phyloP scores from a whole-genome alignment of 2,113 vertebrate genomes.

The Nycticorax nycticorax region DNA sequence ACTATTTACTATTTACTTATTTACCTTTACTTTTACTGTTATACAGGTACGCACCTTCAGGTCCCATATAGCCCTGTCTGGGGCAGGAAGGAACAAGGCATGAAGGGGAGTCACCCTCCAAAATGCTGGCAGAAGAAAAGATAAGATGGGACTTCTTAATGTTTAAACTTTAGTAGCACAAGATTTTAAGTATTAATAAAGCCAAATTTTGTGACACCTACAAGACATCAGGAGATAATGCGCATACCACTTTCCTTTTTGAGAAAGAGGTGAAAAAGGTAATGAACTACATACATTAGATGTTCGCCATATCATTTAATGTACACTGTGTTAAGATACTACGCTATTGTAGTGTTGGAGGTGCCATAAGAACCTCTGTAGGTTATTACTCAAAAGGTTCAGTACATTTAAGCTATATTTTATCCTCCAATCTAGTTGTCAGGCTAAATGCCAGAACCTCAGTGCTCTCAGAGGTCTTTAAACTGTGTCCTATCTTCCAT shows the following conservation, averaged over 20 bases:
- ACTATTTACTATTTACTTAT: no score
- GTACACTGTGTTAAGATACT: neutral
- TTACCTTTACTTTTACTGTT: neutral
- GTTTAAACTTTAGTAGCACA: neutral
- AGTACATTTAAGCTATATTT: conserved; percentile 16
- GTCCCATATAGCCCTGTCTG: neutral
- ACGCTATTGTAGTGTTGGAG: neutral
- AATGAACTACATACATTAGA: neutral
- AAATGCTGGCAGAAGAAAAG: neutral
- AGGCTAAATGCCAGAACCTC: neutral
- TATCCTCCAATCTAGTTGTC: neutral
- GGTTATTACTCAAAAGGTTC: neutral
- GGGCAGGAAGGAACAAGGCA: accelerated
- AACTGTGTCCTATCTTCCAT: neutral
- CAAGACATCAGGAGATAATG: neutral
- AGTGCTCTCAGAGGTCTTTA: neutral
- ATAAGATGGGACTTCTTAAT: neutral
- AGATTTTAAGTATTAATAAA: neutral
- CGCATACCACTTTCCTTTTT: neutral
- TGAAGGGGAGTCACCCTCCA: neutral
- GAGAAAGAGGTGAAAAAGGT: neutral
- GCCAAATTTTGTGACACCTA: neutral
- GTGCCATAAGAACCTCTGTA: neutral
- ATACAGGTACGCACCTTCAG: neutral
- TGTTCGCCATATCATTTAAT: neutral